Evolutionary conservation across 2,113 vertebrate species (phyloP).

Genomic region (rat (Rattus norvegicus)): GRCr8 NC_086024.1:123076501-123077000

Average conservation of each 20-base stretch:
- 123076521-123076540: not conserved
- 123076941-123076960: not conserved
- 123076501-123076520: not conserved
- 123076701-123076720: not conserved
- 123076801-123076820: not conserved
- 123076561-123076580: not conserved
- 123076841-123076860: not conserved
- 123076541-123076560: not conserved
- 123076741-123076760: not conserved
- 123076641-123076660: not conserved
- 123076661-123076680: not conserved
- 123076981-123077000: not conserved
- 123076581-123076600: not conserved
- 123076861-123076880: not conserved
- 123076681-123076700: not conserved
- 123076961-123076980: not conserved
- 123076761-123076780: not conserved
- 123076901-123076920: not conserved
- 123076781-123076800: not conserved
- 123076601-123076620: not conserved
- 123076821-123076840: no score
- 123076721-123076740: no score
- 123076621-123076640: not conserved
- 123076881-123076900: fast-evolving
- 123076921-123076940: not conserved